A percentile compares a stretch with the other conserved stretches of the same genome.
These are phyloP conservation scores for Reinhardtius hippoglossoides DNA, from an alignment of 2,113 vertebrate species.

Conservation along the genomic window DNA sequence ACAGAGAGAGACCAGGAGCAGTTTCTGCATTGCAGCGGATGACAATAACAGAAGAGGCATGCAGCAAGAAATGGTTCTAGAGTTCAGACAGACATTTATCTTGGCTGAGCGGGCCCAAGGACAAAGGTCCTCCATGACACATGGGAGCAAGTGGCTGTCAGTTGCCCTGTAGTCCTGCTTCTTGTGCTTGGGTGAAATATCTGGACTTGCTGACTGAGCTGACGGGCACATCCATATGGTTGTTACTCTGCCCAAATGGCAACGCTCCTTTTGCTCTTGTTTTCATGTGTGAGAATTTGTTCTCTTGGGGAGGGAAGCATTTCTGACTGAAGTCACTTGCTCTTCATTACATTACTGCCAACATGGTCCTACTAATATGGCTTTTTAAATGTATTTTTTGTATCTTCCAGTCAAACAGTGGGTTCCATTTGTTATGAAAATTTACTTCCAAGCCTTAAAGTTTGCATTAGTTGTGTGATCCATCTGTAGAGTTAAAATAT, in stretches of 20 bases:
- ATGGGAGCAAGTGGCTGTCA: constrained; percentile 21
- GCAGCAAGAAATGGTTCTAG: constrained; percentile 4
- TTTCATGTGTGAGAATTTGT: not conserved
- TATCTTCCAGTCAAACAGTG: not conserved
- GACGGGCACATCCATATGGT: constrained; percentile 34
- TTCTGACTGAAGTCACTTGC: not conserved
- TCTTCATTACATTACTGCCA: not conserved
- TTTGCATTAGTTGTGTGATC: not conserved
- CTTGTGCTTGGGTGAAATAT: constrained; percentile 39
- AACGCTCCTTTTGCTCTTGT: not conserved
- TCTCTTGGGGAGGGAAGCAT: not conserved
- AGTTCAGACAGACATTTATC: constrained; percentile 14
- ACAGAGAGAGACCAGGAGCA: constrained; percentile 24
- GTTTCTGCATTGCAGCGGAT: constrained; percentile 27
- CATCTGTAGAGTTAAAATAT: not conserved
- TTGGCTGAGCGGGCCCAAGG: not conserved
- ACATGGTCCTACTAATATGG: not conserved
- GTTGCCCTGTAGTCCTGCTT: not conserved
- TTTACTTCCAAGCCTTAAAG: not conserved
- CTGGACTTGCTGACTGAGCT: constrained; percentile 43
- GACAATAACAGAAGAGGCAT: constrained; percentile 12
- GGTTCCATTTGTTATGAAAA: not conserved
- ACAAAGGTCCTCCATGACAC: constrained; percentile 24
- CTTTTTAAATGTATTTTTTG: not conserved
- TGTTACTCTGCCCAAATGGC: not conserved